Conservation (phyloP, 2,888 invertebrate genomes). For the Nephrotoma flavescens region DNA sequence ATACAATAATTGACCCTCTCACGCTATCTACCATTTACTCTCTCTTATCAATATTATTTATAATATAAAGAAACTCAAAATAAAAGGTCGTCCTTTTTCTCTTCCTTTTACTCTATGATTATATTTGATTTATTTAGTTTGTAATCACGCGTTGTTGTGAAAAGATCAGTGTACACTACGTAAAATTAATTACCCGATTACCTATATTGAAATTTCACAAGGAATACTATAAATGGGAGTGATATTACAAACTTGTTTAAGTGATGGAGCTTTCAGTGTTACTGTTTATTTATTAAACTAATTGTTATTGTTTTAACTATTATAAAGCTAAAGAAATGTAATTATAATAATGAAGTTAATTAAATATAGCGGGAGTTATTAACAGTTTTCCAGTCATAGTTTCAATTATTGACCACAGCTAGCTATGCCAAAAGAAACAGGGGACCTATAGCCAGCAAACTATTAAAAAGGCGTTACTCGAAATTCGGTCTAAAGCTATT, state of each 20-base stretch:
- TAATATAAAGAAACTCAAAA: background rate
- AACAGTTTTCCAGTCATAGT: background rate
- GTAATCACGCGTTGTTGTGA: background rate
- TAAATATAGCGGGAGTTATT: background rate
- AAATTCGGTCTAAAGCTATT: background rate
- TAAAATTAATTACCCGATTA: background rate
- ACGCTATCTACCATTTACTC: background rate
- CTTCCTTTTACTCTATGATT: background rate
- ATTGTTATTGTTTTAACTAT: background rate
- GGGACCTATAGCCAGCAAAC: background rate
- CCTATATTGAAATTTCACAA: too few species aligned
- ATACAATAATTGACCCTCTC: too few species aligned
- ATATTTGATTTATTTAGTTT: background rate
- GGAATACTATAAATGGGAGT: too few species aligned
- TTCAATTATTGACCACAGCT: background rate
- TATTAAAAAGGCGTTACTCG: background rate
- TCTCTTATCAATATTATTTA: background rate
- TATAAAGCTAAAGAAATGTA: background rate
- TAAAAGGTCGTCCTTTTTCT: background rate
- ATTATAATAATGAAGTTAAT: background rate
- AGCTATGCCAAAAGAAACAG: background rate
- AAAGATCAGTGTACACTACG: background rate
- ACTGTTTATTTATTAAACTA: background rate
- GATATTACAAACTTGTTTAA: too few species aligned
- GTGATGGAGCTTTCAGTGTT: background rate